phyloP scores from a whole-genome alignment of 2,888 invertebrate genomes.

The Athripsodes cinereus region DNA sequence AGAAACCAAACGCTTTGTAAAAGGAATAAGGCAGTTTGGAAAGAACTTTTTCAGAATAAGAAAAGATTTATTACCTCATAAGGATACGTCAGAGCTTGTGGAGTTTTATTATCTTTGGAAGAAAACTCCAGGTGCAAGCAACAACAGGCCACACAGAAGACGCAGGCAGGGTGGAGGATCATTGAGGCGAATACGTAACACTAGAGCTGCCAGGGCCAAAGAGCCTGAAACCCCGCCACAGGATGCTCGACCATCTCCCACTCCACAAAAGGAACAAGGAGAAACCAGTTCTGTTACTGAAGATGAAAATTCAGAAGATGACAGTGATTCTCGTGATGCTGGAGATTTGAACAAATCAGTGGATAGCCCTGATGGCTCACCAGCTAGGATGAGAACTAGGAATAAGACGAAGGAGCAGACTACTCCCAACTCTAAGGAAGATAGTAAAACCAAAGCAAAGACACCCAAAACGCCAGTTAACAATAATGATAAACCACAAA shows the following conservation, averaged over 20 bases:
- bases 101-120: constrained; percentile 99
- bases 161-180: constrained; percentile 84
- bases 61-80: constrained; percentile 93
- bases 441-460: constrained; percentile 43
- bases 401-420: constrained; percentile 76
- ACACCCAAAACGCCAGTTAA: constrained; percentile 35
- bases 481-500: constrained; percentile 39
- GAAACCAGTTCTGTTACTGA: constrained; percentile 78
- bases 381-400: constrained; percentile 83
- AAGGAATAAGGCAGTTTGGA: constrained; percentile 96
- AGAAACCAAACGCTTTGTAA: constrained; percentile 96
- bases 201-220: constrained; percentile 76
- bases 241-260: constrained; percentile 59
- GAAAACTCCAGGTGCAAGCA: constrained; percentile 96
- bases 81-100: constrained; percentile 95
- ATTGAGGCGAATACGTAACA: constrained; percentile 79
- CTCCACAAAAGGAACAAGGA: constrained; percentile 57
- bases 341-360: constrained; percentile 73
- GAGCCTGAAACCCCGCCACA: constrained; percentile 57
- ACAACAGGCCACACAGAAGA: constrained; percentile 89
- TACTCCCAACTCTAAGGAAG: constrained; percentile 44
- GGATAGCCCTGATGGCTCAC: constrained; percentile 74
- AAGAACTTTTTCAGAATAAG: constrained; percentile 98
- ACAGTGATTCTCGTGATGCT: constrained; percentile 88
- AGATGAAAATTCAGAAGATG: constrained; percentile 91